Base-by-base conservation (phyloP, 2,797 vertebrate species). In the Myotis daubentonii region DNA sequence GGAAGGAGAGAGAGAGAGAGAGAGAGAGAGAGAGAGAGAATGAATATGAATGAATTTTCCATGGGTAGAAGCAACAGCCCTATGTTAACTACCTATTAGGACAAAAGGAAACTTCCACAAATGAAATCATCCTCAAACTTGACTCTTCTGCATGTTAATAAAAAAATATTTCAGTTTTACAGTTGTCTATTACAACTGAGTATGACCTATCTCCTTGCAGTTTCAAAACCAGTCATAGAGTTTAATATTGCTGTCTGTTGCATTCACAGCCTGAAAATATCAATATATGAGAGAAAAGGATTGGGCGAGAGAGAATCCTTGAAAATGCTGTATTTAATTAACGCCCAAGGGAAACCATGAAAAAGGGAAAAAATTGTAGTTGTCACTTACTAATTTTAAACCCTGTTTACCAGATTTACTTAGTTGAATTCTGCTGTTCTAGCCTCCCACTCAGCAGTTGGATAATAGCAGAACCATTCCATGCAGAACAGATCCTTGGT, bases 291-390 rank as follows among this genome's bases (percentile, higher is more conserved):
- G 87, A 95, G 95, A 84, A 82, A 93, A 95, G 94, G 60, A 95
- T 93, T 97, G 79, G 95, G 93, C 90, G 94, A 96, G 76, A 81
- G 71, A 76, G 30, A 89, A 91, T 23, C 20, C 80, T 97, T 96
- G 15, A 94, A 95, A 97, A 96, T 91, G 91, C 8, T 87, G 62
- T 87, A 75, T 97, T 98, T 98, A 98, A 98, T 98, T 98, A 98
- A 97, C 94, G 68, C 97, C 95, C 94, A 93, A 94, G 93, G 94
- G 94, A 97, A 97, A 82, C 47, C 78, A 87, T 38, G 89, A 78
- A 96, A 97, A 86, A 97, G 51, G 79, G 75, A 96, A 96, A 97
- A 74, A 60, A 79, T 10, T 85, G 68, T 28, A 85, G 70, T 62
- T 91, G 95, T 95, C 95, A 96, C 72, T 5, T 75, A 94, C 87